A percentile compares a stretch with the other conserved stretches of the same genome.
Evolutionary conservation across 92 coral and sea anemone genomes (phyloP).

Genomic region (Siderastrea siderea): DNA sequence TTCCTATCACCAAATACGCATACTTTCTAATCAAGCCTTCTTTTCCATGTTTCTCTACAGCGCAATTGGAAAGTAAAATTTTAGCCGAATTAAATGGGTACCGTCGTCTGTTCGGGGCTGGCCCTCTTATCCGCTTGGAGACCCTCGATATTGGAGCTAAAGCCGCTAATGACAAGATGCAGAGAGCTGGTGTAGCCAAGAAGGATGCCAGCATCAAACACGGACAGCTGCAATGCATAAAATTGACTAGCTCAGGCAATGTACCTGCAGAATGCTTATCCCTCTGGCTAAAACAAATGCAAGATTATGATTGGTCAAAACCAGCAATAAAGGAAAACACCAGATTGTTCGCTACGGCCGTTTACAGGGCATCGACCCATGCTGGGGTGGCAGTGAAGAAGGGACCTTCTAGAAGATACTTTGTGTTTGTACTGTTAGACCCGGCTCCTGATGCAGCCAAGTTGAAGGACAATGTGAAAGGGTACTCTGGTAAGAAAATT

Average conservation of each 20-base stretch:
- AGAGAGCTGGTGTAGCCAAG: constrained; percentile 45
- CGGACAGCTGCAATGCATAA: constrained; percentile 64
- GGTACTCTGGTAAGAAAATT: constrained; percentile 37
- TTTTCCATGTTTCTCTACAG: constrained; percentile 2
- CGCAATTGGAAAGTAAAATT: constrained; percentile 23
- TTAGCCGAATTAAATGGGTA: background rate
- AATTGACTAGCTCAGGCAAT: constrained; percentile 35
- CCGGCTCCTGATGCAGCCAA: constrained; percentile 31
- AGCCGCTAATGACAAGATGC: constrained; percentile 21
- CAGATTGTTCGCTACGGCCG: constrained; percentile 61
- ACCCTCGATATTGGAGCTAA: constrained; percentile 50
- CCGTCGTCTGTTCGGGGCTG: constrained; percentile 11
- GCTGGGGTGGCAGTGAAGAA: constrained; percentile 48
- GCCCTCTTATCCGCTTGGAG: constrained; percentile 12
- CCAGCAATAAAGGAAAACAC: constrained; percentile 45
- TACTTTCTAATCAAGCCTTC: no score
- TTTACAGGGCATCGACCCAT: constrained; percentile 48
- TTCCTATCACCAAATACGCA: no score
- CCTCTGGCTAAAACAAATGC: constrained; percentile 41
- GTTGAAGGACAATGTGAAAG: constrained; percentile 42
- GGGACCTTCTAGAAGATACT: constrained; percentile 66
- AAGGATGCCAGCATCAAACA: constrained; percentile 61
- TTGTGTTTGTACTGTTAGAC: constrained; percentile 38
- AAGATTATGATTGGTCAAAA: constrained; percentile 69
- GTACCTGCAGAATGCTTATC: constrained; percentile 43